A percentile compares a stretch with the other conserved stretches of the same genome.
These are phyloP conservation scores for Nephila pilipes DNA, from an alignment of 1,140 invertebrate species.

Conservation along the genomic window DNA sequence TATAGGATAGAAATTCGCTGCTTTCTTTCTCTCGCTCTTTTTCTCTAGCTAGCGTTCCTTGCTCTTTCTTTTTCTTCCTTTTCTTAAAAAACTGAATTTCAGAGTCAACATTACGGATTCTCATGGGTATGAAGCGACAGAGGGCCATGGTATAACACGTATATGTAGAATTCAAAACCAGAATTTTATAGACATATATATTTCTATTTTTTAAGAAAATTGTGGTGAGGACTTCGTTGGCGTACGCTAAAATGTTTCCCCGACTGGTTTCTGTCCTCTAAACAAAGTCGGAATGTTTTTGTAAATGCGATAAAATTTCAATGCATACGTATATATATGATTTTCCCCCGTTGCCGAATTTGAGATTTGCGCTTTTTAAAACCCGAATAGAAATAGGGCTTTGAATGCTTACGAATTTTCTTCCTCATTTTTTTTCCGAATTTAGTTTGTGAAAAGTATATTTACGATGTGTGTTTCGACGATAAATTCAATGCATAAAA, in stretches of 20 bases:
- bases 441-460: slow-evolving; percentile 41
- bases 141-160: slow-evolving; percentile 48
- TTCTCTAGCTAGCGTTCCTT: background rate
- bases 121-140: slow-evolving; percentile 60
- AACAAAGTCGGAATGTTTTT: slow-evolving; percentile 42
- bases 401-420: slow-evolving; percentile 10
- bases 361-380: slow-evolving; percentile 56
- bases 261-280: slow-evolving; percentile 29
- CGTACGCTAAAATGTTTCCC: slow-evolving; percentile 41
- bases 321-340: slow-evolving; percentile 64
- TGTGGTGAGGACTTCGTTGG: slow-evolving; percentile 59
- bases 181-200: slow-evolving; percentile 70
- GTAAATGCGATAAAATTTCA: slow-evolving; percentile 71
- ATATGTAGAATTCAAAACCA: slow-evolving; percentile 74
- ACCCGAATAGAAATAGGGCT: background rate
- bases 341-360: slow-evolving; percentile 25
- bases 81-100: slow-evolving; percentile 72
- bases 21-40: slow-evolving; percentile 43
- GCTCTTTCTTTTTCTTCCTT: slow-evolving; percentile 12
- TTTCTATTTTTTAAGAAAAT: slow-evolving; percentile 68
- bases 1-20: slow-evolving; percentile 70
- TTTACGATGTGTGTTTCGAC: slow-evolving; percentile 8
- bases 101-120: slow-evolving; percentile 75
- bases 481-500: background rate
- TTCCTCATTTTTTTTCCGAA: background rate